Evolutionary conservation across 2,888 invertebrate genomes (phyloP), one percentile per base, ranked within the genome.

Genomic region (Euphydryas editha): DNA sequence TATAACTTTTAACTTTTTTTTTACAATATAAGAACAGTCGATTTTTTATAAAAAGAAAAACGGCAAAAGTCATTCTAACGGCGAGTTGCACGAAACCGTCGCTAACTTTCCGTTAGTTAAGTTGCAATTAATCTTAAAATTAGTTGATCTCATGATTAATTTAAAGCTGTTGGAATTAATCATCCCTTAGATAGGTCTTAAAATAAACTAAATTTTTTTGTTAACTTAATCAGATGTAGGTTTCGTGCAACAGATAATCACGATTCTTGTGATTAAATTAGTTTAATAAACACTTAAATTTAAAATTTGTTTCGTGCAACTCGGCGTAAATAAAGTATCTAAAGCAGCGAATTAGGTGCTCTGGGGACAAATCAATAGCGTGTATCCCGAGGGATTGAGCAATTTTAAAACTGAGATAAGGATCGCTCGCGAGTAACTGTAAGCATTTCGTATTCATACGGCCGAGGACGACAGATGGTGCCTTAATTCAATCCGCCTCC

Each of bases 331-430:
- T 86, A 85, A 87, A 86, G 89, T 85, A 87, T 87, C 80, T 82
- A 85, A 84, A 85, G 83, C 80, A 80, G 76, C 84, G 84, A 88
- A 87, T 90, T 88, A 87, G 85, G 82, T 80, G 82, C 87, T 85
- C 84, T 74, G 73, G 87, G 87, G 88, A 86, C 86, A 87, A 90
- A 91, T 90, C 90, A 87, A 91, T 90, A 90, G 78, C 75, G 76
- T 77, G 80, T 79, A 79, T 81, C 90, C 85, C 85, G 79, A 78
- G 91, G 90, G 90, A 88, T 86, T 86, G 88, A 85, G 85, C 88
- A 85, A 90, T 90, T 92, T 92, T 91, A 92, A 92, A 92, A 92
- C 91, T 88, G 88, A 89, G 92, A 92, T 91, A 91, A 89, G 87
- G 88, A 90, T 90, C 90, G 85, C 80, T 82, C 80, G 82, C 85